Evolutionary conservation across 1,140 invertebrate genomes (phyloP).

Genomic region (Scaptomyza graminum): DNA sequence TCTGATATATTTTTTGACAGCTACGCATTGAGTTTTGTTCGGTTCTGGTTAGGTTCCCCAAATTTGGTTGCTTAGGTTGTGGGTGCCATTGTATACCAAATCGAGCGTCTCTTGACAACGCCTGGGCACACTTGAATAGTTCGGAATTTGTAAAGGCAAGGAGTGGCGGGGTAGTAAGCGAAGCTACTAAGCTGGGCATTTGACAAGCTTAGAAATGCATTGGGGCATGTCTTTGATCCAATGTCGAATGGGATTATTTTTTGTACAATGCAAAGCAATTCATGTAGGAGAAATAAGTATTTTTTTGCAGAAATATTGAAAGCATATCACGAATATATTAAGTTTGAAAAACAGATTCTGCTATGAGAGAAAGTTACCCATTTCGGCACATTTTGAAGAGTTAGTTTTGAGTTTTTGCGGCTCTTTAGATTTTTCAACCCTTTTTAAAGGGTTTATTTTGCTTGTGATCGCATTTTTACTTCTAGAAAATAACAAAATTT

Average conservation of each 20-base stretch:
- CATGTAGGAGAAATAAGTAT: neutral
- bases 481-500: too few species aligned
- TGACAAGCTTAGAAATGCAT: slow-evolving; percentile 60
- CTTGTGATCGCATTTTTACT: too few species aligned
- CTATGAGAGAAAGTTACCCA: too few species aligned
- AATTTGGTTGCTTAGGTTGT: slow-evolving; percentile 32
- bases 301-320: neutral
- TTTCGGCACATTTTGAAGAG: too few species aligned
- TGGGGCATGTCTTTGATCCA: slow-evolving; percentile 49
- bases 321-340: too few species aligned
- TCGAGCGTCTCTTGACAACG: slow-evolving; percentile 31
- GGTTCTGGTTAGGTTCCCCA: slow-evolving; percentile 9
- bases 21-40: slow-evolving; percentile 21
- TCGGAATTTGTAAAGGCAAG: neutral
- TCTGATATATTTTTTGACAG: slow-evolving; percentile 38
- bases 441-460: too few species aligned
- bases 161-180: neutral
- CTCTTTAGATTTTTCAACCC: too few species aligned
- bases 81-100: slow-evolving; percentile 46
- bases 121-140: slow-evolving; percentile 26
- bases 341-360: too few species aligned
- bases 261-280: neutral
- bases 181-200: slow-evolving; percentile 61
- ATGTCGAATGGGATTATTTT: slow-evolving; percentile 43
- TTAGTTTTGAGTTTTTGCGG: too few species aligned